phyloP scores from a whole-genome alignment of 2,888 invertebrate species.

The Coremacera marginata region DNA sequence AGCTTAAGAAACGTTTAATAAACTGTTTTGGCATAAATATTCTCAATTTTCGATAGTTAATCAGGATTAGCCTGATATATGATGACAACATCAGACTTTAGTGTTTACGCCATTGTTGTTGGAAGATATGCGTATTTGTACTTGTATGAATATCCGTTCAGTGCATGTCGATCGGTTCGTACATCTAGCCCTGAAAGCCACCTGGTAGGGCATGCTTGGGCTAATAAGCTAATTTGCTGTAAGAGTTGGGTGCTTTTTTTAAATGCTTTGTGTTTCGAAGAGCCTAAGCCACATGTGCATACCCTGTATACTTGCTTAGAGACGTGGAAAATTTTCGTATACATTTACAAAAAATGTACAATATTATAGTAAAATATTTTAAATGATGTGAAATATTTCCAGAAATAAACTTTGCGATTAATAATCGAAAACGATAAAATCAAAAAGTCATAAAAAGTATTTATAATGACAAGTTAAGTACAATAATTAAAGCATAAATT shows the following conservation, averaged over 20 bases:
- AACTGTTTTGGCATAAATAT: conserved; percentile 47
- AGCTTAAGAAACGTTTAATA: conserved; percentile 38
- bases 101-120: conserved; percentile 44
- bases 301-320: too few relatives aligned
- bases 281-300: too few relatives aligned
- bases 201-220: conserved; percentile 20
- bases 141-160: background rate
- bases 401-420: too few relatives aligned
- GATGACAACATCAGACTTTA: conserved; percentile 57
- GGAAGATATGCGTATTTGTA: background rate
- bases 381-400: too few relatives aligned
- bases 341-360: too few relatives aligned
- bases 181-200: conserved; percentile 4
- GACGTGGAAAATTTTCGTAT: too few relatives aligned
- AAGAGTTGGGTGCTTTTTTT: conserved; percentile 19
- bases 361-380: too few relatives aligned
- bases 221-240: conserved; percentile 34
- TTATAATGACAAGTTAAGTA: too few relatives aligned
- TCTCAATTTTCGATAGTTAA: conserved; percentile 57
- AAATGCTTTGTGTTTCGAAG: too few relatives aligned
- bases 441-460: too few relatives aligned
- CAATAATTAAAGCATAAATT: too few relatives aligned
- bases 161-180: conserved; percentile 3
- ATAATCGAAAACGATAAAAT: too few relatives aligned
- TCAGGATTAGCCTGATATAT: conserved; percentile 63